Evolutionary conservation across 2,797 vertebrate genomes (phyloP).

Genomic region (Poliocrania exsul): DNA sequence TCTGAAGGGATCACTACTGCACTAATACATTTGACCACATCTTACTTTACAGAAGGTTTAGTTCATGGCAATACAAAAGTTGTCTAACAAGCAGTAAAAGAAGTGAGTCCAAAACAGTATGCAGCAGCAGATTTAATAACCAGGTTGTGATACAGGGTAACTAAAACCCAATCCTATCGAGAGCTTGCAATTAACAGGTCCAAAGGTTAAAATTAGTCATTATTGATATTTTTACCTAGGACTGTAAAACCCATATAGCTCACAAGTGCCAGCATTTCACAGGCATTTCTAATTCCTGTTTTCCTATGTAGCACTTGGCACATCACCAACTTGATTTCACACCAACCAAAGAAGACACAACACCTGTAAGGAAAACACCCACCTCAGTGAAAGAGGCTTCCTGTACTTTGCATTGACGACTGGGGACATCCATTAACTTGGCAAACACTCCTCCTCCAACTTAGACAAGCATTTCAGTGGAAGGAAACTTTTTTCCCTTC

Average conservation of each 20-base stretch:
- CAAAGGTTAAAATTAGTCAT: neutral
- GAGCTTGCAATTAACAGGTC: neutral
- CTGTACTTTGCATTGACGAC: neutral
- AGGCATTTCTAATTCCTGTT: neutral
- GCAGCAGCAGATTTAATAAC: neutral
- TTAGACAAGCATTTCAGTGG: neutral
- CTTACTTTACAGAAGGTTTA: neutral
- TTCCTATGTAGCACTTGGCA: neutral
- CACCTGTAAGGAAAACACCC: neutral
- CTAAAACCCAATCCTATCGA: neutral
- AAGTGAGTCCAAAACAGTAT: neutral
- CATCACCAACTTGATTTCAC: neutral
- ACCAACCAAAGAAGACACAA: neutral
- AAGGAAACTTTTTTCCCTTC: accelerated
- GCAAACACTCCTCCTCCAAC: neutral
- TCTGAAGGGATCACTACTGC: neutral
- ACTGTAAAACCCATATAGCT: neutral
- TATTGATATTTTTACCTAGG: neutral
- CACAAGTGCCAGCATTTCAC: neutral
- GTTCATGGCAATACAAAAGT: neutral
- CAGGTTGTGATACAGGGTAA: neutral
- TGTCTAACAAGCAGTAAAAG: neutral
- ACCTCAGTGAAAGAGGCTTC: neutral
- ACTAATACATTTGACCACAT: neutral
- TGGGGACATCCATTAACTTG: neutral